Percentiles rank a stretch among this genome's conserved stretches.
phyloP scores from a whole-genome alignment of 1,140 invertebrate species.

The Littorina saxatilis region DNA sequence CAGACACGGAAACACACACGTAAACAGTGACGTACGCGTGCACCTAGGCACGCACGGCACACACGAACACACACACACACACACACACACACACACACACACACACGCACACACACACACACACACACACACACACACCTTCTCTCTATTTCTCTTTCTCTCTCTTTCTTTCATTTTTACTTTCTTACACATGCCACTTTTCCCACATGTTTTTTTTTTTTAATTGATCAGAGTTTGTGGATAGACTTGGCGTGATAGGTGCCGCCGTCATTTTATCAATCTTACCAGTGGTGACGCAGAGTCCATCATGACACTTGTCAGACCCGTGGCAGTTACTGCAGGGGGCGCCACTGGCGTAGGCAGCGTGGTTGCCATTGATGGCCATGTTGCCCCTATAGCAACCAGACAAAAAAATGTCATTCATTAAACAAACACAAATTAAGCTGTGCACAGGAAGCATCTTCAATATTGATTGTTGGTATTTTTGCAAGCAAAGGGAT shows the following conservation, averaged over 20 bases:
- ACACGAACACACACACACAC: constrained; percentile 23
- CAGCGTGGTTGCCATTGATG: neutral
- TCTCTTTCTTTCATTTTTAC: no score
- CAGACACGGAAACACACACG: neutral
- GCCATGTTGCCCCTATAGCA: constrained; percentile 1
- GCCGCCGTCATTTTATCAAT: no score
- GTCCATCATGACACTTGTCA: neutral
- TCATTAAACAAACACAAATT: neutral
- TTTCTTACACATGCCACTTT: no score
- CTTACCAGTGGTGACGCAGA: neutral
- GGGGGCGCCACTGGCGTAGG: neutral
- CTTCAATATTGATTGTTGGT: neutral
- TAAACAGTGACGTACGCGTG: neutral
- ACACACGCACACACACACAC: neutral
- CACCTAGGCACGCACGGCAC: neutral
- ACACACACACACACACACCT: constrained; percentile 15
- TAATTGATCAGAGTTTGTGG: no score
- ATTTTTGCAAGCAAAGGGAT: neutral
- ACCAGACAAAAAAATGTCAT: neutral
- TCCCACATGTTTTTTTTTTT: no score
- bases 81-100: constrained; percentile 24
- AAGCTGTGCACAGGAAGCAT: neutral
- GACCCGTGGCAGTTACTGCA: neutral
- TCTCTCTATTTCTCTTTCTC: no score
- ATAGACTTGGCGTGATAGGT: no score